Base-by-base conservation (phyloP, 2,113 vertebrate species). In the Alethe castanea region DNA sequence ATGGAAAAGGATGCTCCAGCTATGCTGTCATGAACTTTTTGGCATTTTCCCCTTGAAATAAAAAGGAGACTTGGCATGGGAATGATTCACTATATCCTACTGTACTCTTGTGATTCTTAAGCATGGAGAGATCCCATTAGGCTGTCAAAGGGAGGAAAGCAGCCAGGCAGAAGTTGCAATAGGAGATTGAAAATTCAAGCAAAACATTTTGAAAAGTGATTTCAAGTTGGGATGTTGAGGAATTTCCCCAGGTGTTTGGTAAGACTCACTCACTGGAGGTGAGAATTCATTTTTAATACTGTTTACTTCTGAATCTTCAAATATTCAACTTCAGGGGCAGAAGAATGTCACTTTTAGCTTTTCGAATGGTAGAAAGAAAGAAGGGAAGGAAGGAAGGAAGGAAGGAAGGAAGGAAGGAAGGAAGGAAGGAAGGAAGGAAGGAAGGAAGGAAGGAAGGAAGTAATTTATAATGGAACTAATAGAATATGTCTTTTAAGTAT, bases 101-200 rank as follows among this genome's bases (percentile, higher is more conserved):
- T 40, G 22, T 20, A 45, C 56, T 59, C 15, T 10, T 74, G 15
- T 33, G 19, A 57, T 33, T 33, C 35, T 36, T 59, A 45, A 61
- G 19, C 2, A 2, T 9, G 8, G 28, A 25, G 19, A 65, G 6
- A 23, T 57, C 38, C 35, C 0, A 0, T 54, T 24, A 65, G 18
- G 36, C 19, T 59, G 38, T 19, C 56, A 85, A 71, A 65, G 5
- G 19, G 11, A 66, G 14, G 8, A 76, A 81, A 59, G 24, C 65
- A 64, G 33, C 33, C 31, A 56, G 35, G 33, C 23, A 76, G 42
- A 61, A 66, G 19, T 20, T 71, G 20, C 31, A 62, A 47, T 8
- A 60, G 52, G 8, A 71, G 56, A 77, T 6, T 33, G 50, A 90
- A 83, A 82, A 91, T 23, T 85, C n/a, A 56, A 76, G 44, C 3